These are phyloP conservation scores for Eueides isabella DNA, from an alignment of 1,140 invertebrate genomes.

Conservation along the genomic window DNA sequence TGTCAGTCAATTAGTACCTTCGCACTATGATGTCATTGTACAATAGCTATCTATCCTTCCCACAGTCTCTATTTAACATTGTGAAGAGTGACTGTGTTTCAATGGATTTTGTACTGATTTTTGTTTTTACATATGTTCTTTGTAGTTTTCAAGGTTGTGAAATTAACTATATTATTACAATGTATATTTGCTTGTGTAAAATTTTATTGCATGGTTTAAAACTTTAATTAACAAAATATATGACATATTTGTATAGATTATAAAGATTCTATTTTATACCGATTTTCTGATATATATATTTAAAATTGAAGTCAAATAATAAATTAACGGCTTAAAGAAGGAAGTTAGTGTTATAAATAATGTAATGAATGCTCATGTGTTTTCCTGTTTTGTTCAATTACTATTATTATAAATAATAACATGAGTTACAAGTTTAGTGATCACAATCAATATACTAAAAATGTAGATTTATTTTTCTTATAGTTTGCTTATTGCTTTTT, in stretches of 20 bases:
- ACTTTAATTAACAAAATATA: neutral
- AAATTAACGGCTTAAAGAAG: neutral
- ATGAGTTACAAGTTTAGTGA: neutral
- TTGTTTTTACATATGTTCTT: neutral
- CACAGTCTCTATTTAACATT: conserved; percentile 21
- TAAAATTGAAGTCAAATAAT: neutral
- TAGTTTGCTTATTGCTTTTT: neutral
- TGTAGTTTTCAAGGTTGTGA: neutral
- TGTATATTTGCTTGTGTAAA: neutral
- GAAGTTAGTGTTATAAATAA: neutral
- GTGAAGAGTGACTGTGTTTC: conserved; percentile 12
- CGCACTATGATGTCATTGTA: conserved; percentile 49
- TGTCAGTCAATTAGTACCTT: conserved; percentile 46
- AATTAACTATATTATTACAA: neutral
- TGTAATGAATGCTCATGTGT: neutral
- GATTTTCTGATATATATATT: neutral
- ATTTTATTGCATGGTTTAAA: neutral
- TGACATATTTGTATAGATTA: neutral
- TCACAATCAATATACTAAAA: neutral
- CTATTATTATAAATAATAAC: conserved; percentile 2
- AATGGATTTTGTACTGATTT: conserved; percentile 9
- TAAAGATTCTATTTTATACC: neutral
- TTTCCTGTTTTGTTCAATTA: conserved; percentile 23
- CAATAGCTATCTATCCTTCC: conserved; percentile 35
- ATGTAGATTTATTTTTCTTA: neutral